A percentile compares a stretch with the other conserved stretches of the same genome.
Conservation (phyloP, 2,797 vertebrate species). For the Benthosema pterotum region DNA sequence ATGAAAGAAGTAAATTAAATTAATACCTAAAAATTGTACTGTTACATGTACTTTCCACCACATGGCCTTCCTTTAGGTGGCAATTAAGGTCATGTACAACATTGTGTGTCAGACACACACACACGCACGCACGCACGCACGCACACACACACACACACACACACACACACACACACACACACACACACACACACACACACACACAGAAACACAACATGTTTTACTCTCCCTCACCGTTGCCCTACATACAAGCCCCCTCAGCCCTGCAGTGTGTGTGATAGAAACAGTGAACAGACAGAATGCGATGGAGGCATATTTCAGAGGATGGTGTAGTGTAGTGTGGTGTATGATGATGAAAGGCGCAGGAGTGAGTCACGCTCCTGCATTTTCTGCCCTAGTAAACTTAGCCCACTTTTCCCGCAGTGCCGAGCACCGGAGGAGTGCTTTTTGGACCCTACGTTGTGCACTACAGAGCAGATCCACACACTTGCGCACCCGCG, state of each 20-base stretch:
- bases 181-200: no score
- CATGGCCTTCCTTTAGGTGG: no score
- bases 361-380: slow-evolving; percentile 72
- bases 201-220: no score
- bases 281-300: slow-evolving; percentile 62
- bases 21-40: no score
- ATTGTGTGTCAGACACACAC: no score
- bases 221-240: slow-evolving; percentile 33
- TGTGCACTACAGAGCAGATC: slow-evolving; percentile 52
- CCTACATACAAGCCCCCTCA: slow-evolving; percentile 41
- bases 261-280: slow-evolving; percentile 26
- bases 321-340: slow-evolving; percentile 48
- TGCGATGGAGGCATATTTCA: slow-evolving; percentile 70
- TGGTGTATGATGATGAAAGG: slow-evolving; percentile 39
- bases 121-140: no score
- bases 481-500: background rate
- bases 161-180: no score
- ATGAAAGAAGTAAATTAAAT: no score
- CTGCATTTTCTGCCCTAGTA: slow-evolving; percentile 82
- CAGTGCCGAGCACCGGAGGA: slow-evolving; percentile 60
- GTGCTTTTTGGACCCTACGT: slow-evolving; percentile 43
- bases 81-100: no score
- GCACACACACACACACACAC: no score
- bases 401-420: slow-evolving; percentile 74
- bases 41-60: no score